A percentile compares a stretch with the other conserved stretches of the same genome.
phyloP scores from a whole-genome alignment of 2,113 vertebrate species.

The Emydocephalus ijimae region DNA sequence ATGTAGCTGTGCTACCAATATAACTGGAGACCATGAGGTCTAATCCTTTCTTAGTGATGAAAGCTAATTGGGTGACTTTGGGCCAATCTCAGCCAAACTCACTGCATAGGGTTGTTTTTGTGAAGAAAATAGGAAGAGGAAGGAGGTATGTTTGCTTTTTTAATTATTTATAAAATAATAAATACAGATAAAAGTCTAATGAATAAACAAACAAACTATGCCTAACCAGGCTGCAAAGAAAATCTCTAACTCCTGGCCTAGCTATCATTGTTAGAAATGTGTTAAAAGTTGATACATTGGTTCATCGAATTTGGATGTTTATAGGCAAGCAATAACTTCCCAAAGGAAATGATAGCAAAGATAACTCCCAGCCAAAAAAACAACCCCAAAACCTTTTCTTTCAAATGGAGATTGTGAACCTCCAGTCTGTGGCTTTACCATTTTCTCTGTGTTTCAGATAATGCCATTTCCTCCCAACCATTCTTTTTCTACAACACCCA shows the following conservation, averaged over 20 bases:
- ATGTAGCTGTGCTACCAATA: background rate
- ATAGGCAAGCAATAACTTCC: constrained; percentile 16
- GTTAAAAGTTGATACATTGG: background rate
- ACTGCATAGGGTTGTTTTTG: background rate
- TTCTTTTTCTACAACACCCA: background rate
- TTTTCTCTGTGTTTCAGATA: background rate
- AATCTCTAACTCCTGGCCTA: background rate
- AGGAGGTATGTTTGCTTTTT: background rate
- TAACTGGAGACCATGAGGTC: background rate
- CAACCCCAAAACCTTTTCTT: background rate
- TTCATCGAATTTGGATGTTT: background rate
- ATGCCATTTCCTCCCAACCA: background rate
- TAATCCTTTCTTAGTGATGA: background rate
- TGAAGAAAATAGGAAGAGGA: background rate
- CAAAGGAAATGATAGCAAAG: background rate
- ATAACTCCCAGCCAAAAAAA: background rate
- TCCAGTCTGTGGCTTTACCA: background rate
- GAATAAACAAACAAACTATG: background rate
- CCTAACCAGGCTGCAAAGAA: background rate
- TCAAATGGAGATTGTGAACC: background rate
- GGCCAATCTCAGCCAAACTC: background rate
- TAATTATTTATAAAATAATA: background rate
- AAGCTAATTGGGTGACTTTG: background rate
- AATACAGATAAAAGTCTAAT: background rate
- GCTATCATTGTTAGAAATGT: background rate